Conservation (phyloP, 2,888 invertebrate species). For the Drosophila diplacantha region DNA sequence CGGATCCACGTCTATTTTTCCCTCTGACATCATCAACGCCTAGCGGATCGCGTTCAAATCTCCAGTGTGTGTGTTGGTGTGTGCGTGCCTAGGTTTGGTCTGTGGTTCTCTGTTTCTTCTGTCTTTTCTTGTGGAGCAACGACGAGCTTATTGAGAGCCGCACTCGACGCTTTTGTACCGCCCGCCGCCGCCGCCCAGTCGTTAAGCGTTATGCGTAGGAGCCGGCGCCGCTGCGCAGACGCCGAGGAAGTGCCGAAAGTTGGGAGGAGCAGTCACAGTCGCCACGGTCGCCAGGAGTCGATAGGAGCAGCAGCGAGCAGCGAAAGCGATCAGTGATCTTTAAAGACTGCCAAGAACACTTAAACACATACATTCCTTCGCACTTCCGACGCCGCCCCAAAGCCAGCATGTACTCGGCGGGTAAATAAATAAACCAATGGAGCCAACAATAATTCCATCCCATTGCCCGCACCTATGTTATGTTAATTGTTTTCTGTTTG, state of each 20-base stretch:
- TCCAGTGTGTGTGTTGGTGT: slow-evolving; percentile 14
- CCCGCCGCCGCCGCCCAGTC: slow-evolving; percentile 21
- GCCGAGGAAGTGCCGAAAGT: slow-evolving; percentile 36
- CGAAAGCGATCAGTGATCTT: slow-evolving; percentile 11
- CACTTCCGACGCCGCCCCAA: slow-evolving; percentile 15
- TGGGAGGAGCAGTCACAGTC: not conserved
- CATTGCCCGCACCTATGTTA: slow-evolving; percentile 3
- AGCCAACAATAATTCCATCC: slow-evolving; percentile 27
- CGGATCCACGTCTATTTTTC: slow-evolving; percentile 48
- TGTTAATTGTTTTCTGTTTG: slow-evolving; percentile 9
- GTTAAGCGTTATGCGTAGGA: slow-evolving; percentile 50
- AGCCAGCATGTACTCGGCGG: slow-evolving; percentile 73
- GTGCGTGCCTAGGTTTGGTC: slow-evolving; percentile 12
- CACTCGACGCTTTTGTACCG: slow-evolving; percentile 11
- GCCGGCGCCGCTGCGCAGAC: slow-evolving; percentile 37
- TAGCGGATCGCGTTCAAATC: slow-evolving; percentile 13
- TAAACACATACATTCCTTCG: slow-evolving; percentile 1
- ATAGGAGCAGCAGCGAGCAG: slow-evolving; percentile 2
- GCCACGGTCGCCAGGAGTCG: slow-evolving; percentile 12
- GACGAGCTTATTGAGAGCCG: not conserved
- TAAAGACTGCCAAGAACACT: slow-evolving; percentile 13
- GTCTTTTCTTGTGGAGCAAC: not conserved
- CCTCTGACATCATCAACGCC: slow-evolving; percentile 53
- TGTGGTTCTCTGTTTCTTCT: slow-evolving; percentile 15
- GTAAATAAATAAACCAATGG: slow-evolving; percentile 62